These are phyloP conservation scores for Drosophila parabipectinata DNA, from an alignment of 1,140 invertebrate genomes.

Conservation along the genomic window DNA sequence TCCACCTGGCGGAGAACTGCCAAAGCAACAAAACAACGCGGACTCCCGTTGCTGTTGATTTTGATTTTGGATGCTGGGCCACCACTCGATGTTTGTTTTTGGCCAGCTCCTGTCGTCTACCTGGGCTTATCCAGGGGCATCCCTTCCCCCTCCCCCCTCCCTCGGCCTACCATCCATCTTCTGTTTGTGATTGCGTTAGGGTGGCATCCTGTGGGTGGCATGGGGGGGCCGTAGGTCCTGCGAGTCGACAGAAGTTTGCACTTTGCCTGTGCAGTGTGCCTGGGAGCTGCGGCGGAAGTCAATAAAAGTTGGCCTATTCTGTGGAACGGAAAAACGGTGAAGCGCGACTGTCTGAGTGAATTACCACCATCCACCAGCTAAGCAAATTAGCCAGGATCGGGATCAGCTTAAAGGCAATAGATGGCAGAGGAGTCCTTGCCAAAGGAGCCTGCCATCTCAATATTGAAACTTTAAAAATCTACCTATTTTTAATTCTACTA, in stretches of 20 bases:
- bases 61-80: constrained; percentile 32
- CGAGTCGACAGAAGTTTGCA: constrained; percentile 52
- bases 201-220: background rate
- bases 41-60: constrained; percentile 55
- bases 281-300: constrained; percentile 64
- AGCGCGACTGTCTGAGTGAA: constrained; percentile 42
- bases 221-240: constrained; percentile 8
- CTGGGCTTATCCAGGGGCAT: constrained; percentile 16
- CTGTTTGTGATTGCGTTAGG: constrained; percentile 49
- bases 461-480: no score
- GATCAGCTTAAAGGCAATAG: background rate
- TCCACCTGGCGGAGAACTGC: constrained; percentile 22
- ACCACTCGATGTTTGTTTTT: constrained; percentile 55
- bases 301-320: constrained; percentile 74
- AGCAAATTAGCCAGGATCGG: constrained; percentile 51
- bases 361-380: constrained; percentile 28
- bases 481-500: no score
- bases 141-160: background rate
- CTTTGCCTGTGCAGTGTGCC: constrained; percentile 48
- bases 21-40: constrained; percentile 9
- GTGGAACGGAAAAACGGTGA: constrained; percentile 22
- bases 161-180: constrained; percentile 1
- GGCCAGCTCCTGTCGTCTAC: constrained; percentile 19
- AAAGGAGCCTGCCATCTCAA: no score
- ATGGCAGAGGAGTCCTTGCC: background rate